Conservation (phyloP, 1,140 invertebrate species). For the Acromyrmex charruanus region DNA sequence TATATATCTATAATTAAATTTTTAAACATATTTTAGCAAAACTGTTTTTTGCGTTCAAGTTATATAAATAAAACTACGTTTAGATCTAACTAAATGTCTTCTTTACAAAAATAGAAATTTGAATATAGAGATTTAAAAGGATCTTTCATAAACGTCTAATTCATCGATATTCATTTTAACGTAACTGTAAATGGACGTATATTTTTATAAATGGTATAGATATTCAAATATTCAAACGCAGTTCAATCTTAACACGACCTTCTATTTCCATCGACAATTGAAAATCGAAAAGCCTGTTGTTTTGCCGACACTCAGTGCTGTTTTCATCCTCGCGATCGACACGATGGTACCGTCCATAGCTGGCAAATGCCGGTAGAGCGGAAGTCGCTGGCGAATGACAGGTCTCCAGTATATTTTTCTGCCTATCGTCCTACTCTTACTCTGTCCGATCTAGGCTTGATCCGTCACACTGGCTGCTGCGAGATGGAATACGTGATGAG, state of each 20-base stretch:
- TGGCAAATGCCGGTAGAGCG: conserved; percentile 52
- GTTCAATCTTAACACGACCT: conserved; percentile 24
- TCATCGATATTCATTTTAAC: background rate
- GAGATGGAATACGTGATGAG: conserved; percentile 79
- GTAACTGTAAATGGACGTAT: background rate
- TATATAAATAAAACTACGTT: background rate
- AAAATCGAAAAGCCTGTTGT: conserved; percentile 42
- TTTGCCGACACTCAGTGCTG: conserved; percentile 26
- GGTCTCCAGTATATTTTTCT: conserved; percentile 51
- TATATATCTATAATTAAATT: too few relatives aligned
- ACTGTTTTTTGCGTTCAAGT: too few relatives aligned
- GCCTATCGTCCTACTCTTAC: conserved; percentile 7
- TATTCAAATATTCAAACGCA: background rate
- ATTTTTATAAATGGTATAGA: background rate
- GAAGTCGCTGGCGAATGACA: conserved; percentile 59
- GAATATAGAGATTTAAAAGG: background rate
- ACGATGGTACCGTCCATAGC: conserved; percentile 19
- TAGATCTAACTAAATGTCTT: background rate
- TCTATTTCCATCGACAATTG: conserved; percentile 33
- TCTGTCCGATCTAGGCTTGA: conserved; percentile 55
- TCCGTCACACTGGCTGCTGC: conserved; percentile 68
- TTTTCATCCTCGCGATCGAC: conserved; percentile 27
- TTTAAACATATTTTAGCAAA: too few relatives aligned
- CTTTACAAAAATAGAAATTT: background rate
- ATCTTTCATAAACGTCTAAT: background rate